phyloP scores from a whole-genome alignment of 2,797 vertebrate genomes.

The Sebastes minor region DNA sequence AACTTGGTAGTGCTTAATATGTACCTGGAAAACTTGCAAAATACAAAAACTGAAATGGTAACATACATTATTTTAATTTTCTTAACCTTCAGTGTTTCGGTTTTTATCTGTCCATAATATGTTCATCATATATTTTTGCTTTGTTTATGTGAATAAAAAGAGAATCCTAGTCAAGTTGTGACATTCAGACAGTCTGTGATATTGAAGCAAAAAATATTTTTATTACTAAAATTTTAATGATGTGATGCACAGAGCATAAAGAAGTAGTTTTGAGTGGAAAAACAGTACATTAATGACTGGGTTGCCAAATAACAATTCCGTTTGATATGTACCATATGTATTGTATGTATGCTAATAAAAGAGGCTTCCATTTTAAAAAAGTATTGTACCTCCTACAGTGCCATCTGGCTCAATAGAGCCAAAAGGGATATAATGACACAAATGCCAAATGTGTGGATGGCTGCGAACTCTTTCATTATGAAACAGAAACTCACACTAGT shows the following conservation, averaged over 20 bases:
- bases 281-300: background rate
- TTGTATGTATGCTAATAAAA: slow-evolving; percentile 17
- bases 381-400: slow-evolving; percentile 13
- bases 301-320: slow-evolving; percentile 10
- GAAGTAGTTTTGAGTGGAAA: background rate
- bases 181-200: slow-evolving; percentile 1
- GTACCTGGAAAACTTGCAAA: background rate
- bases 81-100: background rate
- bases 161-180: background rate
- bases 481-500: slow-evolving; percentile 12
- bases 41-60: background rate
- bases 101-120: background rate
- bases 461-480: slow-evolving; percentile 10
- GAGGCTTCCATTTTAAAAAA: slow-evolving; percentile 7
- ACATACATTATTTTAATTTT: background rate
- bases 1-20: background rate
- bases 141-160: background rate
- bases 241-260: background rate
- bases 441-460: slow-evolving; percentile 15
- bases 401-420: slow-evolving; percentile 19
- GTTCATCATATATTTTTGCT: background rate
- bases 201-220: slow-evolving; percentile 5
- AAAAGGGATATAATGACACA: background rate
- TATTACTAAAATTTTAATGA: slow-evolving; percentile 15
- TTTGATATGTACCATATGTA: slow-evolving; percentile 20